These are phyloP conservation scores for Chrysogorgia sp. DNA, from an alignment of 92 coral and sea anemone species.

Conservation along the genomic window DNA sequence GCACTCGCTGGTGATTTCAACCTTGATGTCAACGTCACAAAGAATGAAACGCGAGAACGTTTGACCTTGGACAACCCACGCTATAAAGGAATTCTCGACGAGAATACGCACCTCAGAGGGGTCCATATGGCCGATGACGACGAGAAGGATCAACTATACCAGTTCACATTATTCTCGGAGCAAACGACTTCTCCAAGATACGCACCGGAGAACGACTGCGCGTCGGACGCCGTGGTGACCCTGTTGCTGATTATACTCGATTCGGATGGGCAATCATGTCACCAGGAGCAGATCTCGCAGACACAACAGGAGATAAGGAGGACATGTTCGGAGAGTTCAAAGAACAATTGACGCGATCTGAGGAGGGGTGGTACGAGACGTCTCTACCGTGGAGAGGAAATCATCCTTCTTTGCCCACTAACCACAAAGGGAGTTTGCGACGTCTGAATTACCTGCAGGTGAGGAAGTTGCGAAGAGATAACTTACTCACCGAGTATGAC, in stretches of 20 bases:
- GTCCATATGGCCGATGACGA: slow-evolving; percentile 58
- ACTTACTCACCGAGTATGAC: slow-evolving; percentile 47
- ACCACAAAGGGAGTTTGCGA: slow-evolving; percentile 53
- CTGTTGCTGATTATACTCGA: slow-evolving; percentile 57
- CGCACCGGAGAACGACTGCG: slow-evolving; percentile 57
- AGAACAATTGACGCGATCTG: slow-evolving; percentile 47
- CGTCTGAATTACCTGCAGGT: slow-evolving; percentile 27
- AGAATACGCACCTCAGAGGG: slow-evolving; percentile 45
- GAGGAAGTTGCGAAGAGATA: slow-evolving; percentile 29
- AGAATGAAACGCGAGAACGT: slow-evolving; percentile 55
- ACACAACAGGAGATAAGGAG: slow-evolving; percentile 36
- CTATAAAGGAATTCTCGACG: slow-evolving; percentile 22
- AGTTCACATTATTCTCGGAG: slow-evolving; percentile 63
- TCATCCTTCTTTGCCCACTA: slow-evolving; percentile 23
- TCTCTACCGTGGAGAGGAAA: slow-evolving; percentile 59
- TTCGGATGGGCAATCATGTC: slow-evolving; percentile 68
- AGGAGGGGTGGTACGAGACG: slow-evolving; percentile 67
- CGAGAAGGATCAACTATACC: slow-evolving; percentile 51
- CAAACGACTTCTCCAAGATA: slow-evolving; percentile 65
- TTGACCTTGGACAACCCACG: slow-evolving; percentile 55
- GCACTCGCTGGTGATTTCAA: slow-evolving; percentile 34
- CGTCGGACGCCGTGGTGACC: slow-evolving; percentile 65
- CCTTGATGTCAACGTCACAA: slow-evolving; percentile 50
- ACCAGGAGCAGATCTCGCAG: slow-evolving; percentile 60
- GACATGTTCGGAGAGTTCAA: slow-evolving; percentile 52